Percentiles rank a stretch among this genome's conserved stretches.
phyloP scores from a whole-genome alignment of 2,888 invertebrate species.

The Macrosoma leucophasiata region DNA sequence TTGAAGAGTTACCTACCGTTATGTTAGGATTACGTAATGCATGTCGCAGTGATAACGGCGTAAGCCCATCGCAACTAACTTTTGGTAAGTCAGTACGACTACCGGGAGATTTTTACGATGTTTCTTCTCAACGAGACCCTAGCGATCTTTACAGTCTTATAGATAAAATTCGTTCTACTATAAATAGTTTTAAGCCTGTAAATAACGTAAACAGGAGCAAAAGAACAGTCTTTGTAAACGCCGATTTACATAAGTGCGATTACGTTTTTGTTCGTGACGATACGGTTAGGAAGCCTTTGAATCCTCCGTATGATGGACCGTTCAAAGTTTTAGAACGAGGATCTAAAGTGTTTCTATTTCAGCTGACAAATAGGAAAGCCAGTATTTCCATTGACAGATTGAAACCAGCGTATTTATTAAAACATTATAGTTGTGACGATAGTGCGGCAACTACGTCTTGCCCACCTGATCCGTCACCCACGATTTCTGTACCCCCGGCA shows the following conservation, averaged over 20 bases:
- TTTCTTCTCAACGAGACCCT: background rate
- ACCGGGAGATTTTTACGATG: background rate
- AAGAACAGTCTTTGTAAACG: background rate
- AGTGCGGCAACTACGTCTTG: background rate
- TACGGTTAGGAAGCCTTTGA: slow-evolving; percentile 2
- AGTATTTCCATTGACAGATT: slow-evolving; percentile 4
- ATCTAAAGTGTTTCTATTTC: background rate
- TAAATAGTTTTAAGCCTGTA: background rate
- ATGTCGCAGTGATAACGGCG: background rate
- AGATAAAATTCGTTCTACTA: background rate
- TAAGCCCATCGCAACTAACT: slow-evolving; percentile 1
- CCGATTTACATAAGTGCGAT: background rate
- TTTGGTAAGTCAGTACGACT: background rate
- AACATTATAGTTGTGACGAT: background rate
- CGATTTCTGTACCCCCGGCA: background rate
- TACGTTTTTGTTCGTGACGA: slow-evolving; percentile 5
- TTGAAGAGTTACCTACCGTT: slow-evolving; percentile 30
- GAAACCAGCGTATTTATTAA: slow-evolving; percentile 2
- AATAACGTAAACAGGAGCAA: too few relatives aligned
- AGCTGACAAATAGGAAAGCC: background rate
- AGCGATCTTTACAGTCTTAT: background rate
- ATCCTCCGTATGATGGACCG: slow-evolving; percentile 4
- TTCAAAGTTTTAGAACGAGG: background rate
- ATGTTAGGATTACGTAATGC: slow-evolving; percentile 1
- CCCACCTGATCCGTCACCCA: background rate